These are phyloP conservation scores for Rhadina sibilatrix DNA, from an alignment of 2,113 vertebrate genomes.

Conservation along the genomic window DNA sequence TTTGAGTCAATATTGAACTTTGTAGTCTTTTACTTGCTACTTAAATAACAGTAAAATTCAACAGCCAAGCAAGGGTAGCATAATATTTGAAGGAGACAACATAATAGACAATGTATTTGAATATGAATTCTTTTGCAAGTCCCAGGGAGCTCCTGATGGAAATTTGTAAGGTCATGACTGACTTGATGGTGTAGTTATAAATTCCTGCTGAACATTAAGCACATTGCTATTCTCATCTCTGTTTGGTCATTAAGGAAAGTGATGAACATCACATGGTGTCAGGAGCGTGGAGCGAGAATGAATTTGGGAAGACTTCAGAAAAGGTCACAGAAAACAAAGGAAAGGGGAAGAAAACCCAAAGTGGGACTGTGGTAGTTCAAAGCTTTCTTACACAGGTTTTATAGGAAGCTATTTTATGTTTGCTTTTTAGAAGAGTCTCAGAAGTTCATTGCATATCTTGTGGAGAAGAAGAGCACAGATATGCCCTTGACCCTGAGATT, in stretches of 20 bases:
- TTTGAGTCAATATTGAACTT: neutral
- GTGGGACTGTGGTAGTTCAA: neutral
- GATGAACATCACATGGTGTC: neutral
- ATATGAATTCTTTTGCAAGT: neutral
- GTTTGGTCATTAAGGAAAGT: constrained; percentile 43
- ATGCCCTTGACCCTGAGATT: neutral
- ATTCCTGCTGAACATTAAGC: constrained; percentile 39
- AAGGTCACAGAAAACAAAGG: constrained; percentile 45
- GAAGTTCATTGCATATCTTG: neutral
- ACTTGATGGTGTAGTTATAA: constrained; percentile 53
- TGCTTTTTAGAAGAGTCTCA: neutral
- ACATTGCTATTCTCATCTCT: constrained; percentile 45
- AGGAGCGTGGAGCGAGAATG: neutral
- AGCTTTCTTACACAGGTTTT: neutral
- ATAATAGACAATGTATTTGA: neutral
- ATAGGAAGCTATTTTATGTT: neutral
- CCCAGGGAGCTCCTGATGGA: neutral
- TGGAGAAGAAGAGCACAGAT: neutral
- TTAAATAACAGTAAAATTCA: neutral
- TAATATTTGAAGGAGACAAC: constrained; percentile 13
- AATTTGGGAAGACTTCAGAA: constrained; percentile 25
- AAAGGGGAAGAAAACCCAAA: neutral
- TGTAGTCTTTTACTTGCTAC: neutral
- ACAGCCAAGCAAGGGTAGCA: neutral
- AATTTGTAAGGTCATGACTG: constrained; percentile 53